phyloP scores from a whole-genome alignment of 2,797 vertebrate genomes.

The Brotula barbata region DNA sequence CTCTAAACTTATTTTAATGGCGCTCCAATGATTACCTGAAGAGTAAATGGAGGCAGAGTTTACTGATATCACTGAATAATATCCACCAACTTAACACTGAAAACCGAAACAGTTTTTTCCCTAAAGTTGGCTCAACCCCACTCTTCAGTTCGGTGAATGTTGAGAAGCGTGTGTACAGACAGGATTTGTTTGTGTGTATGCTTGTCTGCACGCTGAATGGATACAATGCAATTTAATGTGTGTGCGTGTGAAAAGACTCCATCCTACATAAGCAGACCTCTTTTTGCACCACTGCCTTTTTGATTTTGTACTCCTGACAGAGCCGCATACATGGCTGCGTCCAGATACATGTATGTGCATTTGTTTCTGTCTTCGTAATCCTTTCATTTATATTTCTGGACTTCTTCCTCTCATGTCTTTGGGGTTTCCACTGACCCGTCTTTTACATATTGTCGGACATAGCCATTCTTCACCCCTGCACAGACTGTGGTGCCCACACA shows the following conservation, averaged over 20 bases:
- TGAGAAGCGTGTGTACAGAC: not conserved
- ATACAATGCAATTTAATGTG: slow-evolving; percentile 10
- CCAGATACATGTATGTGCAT: too few species aligned
- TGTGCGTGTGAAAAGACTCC: slow-evolving; percentile 13
- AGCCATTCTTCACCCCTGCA: slow-evolving; percentile 33
- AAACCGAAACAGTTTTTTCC: not conserved
- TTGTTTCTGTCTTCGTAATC: not conserved
- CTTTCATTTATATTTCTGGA: not conserved
- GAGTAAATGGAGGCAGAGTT: not conserved
- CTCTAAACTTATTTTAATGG: slow-evolving; percentile 28
- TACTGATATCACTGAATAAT: not conserved
- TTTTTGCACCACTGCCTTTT: slow-evolving; percentile 16
- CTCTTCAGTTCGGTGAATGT: not conserved
- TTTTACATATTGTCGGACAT: slow-evolving; percentile 40
- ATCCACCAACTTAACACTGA: not conserved
- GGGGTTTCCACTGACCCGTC: slow-evolving; percentile 42
- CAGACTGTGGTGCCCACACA: slow-evolving; percentile 61
- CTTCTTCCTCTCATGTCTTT: slow-evolving; percentile 16
- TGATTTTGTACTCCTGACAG: slow-evolving; percentile 18
- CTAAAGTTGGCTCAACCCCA: not conserved
- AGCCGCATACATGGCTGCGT: not conserved
- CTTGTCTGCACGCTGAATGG: slow-evolving; percentile 1
- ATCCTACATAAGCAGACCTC: slow-evolving; percentile 13
- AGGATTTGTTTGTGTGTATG: slow-evolving; percentile 1
- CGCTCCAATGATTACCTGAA: slow-evolving; percentile 23